These are phyloP conservation scores for Bembecia ichneumoniformis DNA, from an alignment of 2,888 invertebrate species.

Conservation along the genomic window DNA sequence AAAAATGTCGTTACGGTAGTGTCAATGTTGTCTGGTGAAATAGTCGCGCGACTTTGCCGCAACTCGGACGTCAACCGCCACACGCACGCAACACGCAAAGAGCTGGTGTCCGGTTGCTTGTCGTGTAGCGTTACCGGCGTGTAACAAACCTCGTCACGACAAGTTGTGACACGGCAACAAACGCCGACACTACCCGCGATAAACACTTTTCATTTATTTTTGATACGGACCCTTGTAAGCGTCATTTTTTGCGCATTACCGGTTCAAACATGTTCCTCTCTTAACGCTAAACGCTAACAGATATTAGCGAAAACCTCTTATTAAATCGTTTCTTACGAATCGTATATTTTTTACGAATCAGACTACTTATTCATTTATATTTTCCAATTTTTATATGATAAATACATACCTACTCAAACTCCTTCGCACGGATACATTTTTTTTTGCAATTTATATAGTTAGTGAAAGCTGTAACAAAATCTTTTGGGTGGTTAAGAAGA, in stretches of 20 bases:
- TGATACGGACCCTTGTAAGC: conserved; percentile 20
- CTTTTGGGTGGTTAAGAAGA: no score
- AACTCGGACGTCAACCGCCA: conserved; percentile 6
- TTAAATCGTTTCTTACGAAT: neutral
- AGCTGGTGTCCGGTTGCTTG: conserved; percentile 50
- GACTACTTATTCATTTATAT: no score
- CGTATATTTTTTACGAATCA: no score
- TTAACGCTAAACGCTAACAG: conserved; percentile 3
- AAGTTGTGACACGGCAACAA: conserved; percentile 62
- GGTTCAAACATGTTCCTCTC: neutral
- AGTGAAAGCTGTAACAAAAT: no score
- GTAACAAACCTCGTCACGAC: conserved; percentile 46
- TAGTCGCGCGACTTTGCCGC: neutral
- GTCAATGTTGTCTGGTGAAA: no score
- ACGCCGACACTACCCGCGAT: conserved; percentile 39
- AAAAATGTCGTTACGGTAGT: no score
- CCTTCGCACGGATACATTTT: no score
- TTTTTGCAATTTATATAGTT: no score
- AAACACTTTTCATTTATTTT: conserved; percentile 38
- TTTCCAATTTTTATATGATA: no score
- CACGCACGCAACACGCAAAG: conserved; percentile 44
- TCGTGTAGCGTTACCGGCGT: conserved; percentile 43
- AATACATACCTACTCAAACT: no score
- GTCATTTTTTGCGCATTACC: conserved; percentile 5
- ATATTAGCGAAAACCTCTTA: conserved; percentile 1